These are phyloP conservation scores for Drosophila biarmipes DNA, from an alignment of 1,140 invertebrate species.

Conservation along the genomic window DNA sequence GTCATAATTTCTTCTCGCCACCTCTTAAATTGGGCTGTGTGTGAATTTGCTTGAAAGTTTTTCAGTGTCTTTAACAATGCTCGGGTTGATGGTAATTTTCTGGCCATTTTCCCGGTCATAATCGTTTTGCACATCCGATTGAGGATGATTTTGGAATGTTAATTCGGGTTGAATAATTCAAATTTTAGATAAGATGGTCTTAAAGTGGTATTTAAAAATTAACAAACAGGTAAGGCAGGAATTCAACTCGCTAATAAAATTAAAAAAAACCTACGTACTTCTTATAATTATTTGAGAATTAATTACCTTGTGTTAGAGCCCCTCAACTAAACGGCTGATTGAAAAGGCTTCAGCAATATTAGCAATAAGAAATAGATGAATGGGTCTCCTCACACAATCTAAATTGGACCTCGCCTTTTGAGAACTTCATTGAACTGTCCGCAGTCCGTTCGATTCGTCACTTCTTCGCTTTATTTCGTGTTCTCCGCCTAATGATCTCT, in stretches of 20 bases:
- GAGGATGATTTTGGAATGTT: slow-evolving; percentile 6
- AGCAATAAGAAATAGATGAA: slow-evolving; percentile 19
- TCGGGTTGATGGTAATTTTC: slow-evolving; percentile 23
- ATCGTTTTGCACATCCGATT: slow-evolving; percentile 32
- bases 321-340: background rate
- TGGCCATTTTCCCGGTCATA: slow-evolving; percentile 19
- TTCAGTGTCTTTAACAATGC: slow-evolving; percentile 38
- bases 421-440: slow-evolving; percentile 46
- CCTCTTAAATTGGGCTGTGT: slow-evolving; percentile 15
- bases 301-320: background rate
- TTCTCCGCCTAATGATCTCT: slow-evolving; percentile 60
- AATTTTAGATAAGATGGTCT: no score
- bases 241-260: no score
- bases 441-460: slow-evolving; percentile 56
- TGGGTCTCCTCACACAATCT: slow-evolving; percentile 37
- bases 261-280: background rate
- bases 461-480: slow-evolving; percentile 34
- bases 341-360: background rate
- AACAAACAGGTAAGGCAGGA: no score
- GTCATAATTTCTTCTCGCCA: slow-evolving; percentile 66
- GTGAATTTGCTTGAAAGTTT: slow-evolving; percentile 45
- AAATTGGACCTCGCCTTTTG: slow-evolving; percentile 36
- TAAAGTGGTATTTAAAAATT: no score
- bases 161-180: background rate
- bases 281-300: background rate